Conservation (phyloP, 1,140 invertebrate genomes). For the Zelostemma sp. region DNA sequence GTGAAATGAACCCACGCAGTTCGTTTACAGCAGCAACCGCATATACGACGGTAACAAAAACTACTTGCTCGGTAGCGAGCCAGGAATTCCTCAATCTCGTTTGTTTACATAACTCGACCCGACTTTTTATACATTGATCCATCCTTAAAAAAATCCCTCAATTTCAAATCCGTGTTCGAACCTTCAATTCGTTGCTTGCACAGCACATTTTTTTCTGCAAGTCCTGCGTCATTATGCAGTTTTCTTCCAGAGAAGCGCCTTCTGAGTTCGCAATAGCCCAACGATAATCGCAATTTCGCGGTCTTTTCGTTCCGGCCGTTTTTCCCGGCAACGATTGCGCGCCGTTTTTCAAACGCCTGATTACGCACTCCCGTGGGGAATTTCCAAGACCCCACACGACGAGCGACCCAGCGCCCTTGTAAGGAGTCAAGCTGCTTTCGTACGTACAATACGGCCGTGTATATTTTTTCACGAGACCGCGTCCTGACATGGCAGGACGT, state of each 20-base stretch:
- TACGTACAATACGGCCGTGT: conserved; percentile 9
- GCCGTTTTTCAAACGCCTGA: neutral
- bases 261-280: neutral
- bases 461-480: conserved; percentile 2
- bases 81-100: neutral
- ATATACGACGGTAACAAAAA: conserved; percentile 3
- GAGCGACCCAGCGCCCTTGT: neutral
- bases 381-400: conserved; percentile 1
- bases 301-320: neutral
- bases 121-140: neutral
- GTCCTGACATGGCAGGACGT: conserved; percentile 2
- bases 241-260: too few relatives aligned
- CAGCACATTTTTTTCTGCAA: too few relatives aligned
- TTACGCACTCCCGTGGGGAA: neutral
- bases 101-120: neutral
- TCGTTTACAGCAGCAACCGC: conserved; percentile 15
- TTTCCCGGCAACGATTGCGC: neutral
- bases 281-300: neutral
- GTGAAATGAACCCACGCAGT: conserved; percentile 53
- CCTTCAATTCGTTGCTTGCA: too few relatives aligned
- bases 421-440: neutral
- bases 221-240: too few relatives aligned
- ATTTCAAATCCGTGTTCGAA: too few relatives aligned
- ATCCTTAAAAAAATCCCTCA: too few relatives aligned
- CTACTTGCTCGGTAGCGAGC: conserved; percentile 4